A percentile compares a stretch with the other conserved stretches of the same genome.
Conservation (phyloP, 2,113 vertebrate genomes). For the Vireo altiloquus region DNA sequence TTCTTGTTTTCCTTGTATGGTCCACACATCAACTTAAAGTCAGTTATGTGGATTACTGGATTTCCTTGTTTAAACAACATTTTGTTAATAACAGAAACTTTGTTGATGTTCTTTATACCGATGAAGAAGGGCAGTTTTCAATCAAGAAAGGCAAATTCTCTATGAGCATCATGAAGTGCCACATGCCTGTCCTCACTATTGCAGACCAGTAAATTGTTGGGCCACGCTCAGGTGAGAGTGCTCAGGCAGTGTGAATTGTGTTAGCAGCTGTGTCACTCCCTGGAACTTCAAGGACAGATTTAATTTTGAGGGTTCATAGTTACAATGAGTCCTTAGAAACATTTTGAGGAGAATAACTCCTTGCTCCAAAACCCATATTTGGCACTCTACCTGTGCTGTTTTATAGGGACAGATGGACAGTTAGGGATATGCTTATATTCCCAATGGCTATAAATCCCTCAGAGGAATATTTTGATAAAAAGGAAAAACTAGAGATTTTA, state of each 20-base stretch:
- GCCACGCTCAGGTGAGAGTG: neutral
- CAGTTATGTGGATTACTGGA: constrained; percentile 4
- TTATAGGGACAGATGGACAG: constrained; percentile 16
- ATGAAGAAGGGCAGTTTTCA: neutral
- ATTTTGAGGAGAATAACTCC: neutral
- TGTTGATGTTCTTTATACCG: neutral
- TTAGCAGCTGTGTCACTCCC: neutral
- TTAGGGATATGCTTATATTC: constrained; percentile 19
- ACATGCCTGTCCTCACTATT: neutral
- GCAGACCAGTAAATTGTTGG: neutral
- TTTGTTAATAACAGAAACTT: constrained; percentile 44
- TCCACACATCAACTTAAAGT: constrained; percentile 28
- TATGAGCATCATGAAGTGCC: neutral
- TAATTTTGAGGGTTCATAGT: neutral
- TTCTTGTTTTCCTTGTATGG: neutral
- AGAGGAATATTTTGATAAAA: constrained; percentile 34
- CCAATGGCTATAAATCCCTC: neutral
- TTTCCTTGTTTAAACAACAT: constrained; percentile 54
- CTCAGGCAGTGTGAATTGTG: neutral
- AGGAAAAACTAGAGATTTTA: constrained; percentile 1
- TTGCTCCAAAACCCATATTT: neutral
- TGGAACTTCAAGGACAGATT: neutral
- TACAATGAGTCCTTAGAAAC: neutral
- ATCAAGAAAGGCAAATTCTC: neutral
- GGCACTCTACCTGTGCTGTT: neutral